Base-by-base conservation (phyloP, 1,140 invertebrate genomes). In the Dendroctonus ponderosae region DNA sequence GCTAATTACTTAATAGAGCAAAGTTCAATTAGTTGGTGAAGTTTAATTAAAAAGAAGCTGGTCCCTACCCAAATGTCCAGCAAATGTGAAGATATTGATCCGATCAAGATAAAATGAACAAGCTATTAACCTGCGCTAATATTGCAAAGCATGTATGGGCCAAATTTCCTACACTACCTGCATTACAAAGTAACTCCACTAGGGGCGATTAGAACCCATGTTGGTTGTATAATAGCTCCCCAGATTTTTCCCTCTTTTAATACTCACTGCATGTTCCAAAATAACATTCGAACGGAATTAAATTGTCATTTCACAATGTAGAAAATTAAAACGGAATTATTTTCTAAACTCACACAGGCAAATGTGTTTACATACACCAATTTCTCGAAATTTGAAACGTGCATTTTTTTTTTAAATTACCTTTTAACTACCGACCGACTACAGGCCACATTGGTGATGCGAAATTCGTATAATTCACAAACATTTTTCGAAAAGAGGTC, bases 151-250 rank as follows among this genome's bases (percentile, higher is more conserved):
- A 44, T 43, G 42, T 58, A 58, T 58, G 53, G 53, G 53, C 26
- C 37, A 59, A 46, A 63, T 57, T 80, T 92, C 92, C 94, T 85
- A 97, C 94, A 93, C 77, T 93, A 93, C 79, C 92, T 86, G 83
- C 94, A 97, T 81, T 95, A 96, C 81, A 93, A 96, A 66, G 92
- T 91, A 38, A 96, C 89, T 81, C 95, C 91, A 70, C 11, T 8
- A 56, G 53, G 53, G 53, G 15, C 53, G 38, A 56, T 41, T 7
- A 41, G 9, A 11, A 56, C 53, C 53, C 37, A 39, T 56, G 26
- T 11, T 56, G 41, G n/a, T 39, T 56, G 40, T 40, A 56, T 11
- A 40, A 39, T 11, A 39, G 38, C 41, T 39, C 39, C 11, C 11
- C 38, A 56, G 50, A 52, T 56, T 56, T 56, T 56, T 56, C 53